Evolutionary conservation across 2,888 invertebrate genomes (phyloP).

Genomic region (Megastigmus dorsalis): DNA sequence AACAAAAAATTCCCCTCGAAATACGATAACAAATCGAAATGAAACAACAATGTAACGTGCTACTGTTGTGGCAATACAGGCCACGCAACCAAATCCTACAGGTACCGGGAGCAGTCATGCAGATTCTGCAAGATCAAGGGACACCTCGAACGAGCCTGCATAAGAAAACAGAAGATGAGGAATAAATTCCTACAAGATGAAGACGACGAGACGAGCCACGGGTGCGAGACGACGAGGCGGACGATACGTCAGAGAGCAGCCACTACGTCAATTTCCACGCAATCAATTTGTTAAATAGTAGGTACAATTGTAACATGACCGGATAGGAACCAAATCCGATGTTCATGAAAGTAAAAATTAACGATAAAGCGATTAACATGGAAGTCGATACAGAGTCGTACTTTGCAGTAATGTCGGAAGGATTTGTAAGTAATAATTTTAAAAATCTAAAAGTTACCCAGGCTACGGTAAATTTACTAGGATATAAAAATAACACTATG

Average conservation of each 20-base stretch:
- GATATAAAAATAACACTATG: conserved; percentile 42
- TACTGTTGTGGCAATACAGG: neutral
- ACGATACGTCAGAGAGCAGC: neutral
- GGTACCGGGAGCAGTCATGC: neutral
- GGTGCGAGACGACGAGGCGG: neutral
- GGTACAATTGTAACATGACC: too few relatives aligned
- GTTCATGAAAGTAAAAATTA: neutral
- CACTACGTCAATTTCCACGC: neutral
- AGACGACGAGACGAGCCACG: neutral
- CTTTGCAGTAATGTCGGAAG: conserved; percentile 45
- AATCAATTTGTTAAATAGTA: too few relatives aligned
- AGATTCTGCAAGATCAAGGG: neutral
- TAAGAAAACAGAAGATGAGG: neutral
- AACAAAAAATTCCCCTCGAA: too few relatives aligned
- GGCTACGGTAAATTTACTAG: conserved; percentile 13
- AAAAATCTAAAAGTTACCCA: conserved; percentile 15
- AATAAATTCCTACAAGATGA: neutral
- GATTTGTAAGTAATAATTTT: conserved; percentile 27
- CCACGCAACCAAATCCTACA: neutral
- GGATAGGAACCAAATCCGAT: neutral
- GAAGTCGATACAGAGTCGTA: conserved; percentile 56
- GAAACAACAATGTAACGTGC: neutral
- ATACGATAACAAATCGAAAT: too few relatives aligned
- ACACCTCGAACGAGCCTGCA: neutral
- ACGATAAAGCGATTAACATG: conserved; percentile 14